Base-by-base conservation (phyloP, 2,888 invertebrate species). In the Apotomis turbidana region DNA sequence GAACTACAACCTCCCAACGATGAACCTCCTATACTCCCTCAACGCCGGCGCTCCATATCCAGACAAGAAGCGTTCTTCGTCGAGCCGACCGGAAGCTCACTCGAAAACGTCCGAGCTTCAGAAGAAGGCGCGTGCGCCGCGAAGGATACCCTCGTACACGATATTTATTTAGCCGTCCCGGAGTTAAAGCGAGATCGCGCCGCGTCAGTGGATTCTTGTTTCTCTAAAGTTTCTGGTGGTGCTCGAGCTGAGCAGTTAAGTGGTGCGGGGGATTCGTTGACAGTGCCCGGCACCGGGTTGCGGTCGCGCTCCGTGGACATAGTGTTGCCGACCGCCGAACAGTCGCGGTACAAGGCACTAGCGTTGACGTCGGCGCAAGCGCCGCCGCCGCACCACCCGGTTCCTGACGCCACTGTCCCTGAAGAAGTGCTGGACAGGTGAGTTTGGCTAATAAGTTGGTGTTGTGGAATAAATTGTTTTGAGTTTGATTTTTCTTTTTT, bases 291-390 rank as follows among this genome's bases (percentile, higher is more conserved):
- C 66, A 94, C 95, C 73, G 95, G 95, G 75, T 94, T 96, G 49
- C 94, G 97, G 62, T 97, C 97, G 51, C 95, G 97, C 75, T 97
- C 97, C 61, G 97, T 97, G 74, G 97, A 97, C 89, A 97, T 97
- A 81, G 97, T 97, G 63, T 90, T 98, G 77, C 97, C 97, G 44
- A 97, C 97, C 9, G 96, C 97, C 74, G 96, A 97, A 81, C 97
- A 97, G 88, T 96, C 97, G 44, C 94, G 97, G 76, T 97, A 97
- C 88, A 97, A 97, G 82, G 97, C 97, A n/a, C 89, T 97, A 77
- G 95, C 96, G 63, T 93, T 96, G 88, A 95, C 95, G 38, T 95
- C 95, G 36, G 91, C 95, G 46, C 91, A 90, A 76, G 84, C 80
- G 38, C 79, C 87, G 44, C 80, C 85, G 4, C 77, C 79, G 38